Base-by-base conservation (phyloP, 2,888 invertebrate genomes). In the Morinoia aosen region DNA sequence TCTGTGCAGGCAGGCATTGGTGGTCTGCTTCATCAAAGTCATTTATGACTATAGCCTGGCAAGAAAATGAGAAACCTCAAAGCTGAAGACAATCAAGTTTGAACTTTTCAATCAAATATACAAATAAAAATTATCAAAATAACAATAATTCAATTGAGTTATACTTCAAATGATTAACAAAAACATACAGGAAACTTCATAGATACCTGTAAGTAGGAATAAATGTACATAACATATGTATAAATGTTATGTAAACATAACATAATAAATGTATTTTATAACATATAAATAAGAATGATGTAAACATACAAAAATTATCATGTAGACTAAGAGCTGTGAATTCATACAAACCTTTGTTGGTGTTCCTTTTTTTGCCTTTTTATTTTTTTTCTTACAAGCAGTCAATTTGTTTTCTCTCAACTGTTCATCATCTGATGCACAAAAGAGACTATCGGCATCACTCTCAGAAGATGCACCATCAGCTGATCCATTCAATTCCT, bases 371-470 rank as follows among this genome's bases (percentile, higher is more conserved):
- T 76, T 76, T 33, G 16, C 76, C 33, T 76, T 76, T 76, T 76
- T 76, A 8, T 76, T 76, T 0, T 19, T 76, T 33, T 76, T 76
- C 25, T 33, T 76, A 8, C 8, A 14, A 1, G 76, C 8, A 19
- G 12, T 61, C 0, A 76, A 76, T 76, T 33, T 76, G 19, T 76
- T 33, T 58, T 56, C n/a, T 57, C 11, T 93, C 12, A 33, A 12
- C 11, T 93, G 39, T 57, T 93, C 58, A 93, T 93, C 58, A 57
- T 93, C 93, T 25, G 93, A 93, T 10, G 93, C 58, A 93, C 57
- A 93, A 33, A 57, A n/a, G 19, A 93, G 57, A 48, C 93, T 93
- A 12, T 93, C 93, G 33, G 93, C 93, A 56, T 93, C 93, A 56
- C 58, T 93, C 48, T 90, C 90, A 40, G 90, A 39, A 48, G 90